phyloP scores from a whole-genome alignment of 2,113 vertebrate genomes.

The Vidua macroura region DNA sequence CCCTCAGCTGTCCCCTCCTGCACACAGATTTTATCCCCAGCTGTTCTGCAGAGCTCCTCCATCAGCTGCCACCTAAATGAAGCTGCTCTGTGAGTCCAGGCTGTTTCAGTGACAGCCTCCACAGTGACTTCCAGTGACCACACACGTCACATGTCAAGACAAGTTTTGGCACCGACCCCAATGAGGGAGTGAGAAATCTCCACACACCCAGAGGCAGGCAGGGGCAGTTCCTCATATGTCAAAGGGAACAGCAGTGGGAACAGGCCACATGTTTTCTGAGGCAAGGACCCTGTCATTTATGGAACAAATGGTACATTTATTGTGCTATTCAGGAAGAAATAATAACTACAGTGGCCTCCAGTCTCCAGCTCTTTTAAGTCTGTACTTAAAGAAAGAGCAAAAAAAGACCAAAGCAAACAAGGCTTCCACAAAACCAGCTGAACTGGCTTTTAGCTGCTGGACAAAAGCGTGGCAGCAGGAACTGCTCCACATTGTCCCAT shows the following conservation, averaged over 20 bases:
- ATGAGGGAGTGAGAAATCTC: background rate
- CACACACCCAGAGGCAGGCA: background rate
- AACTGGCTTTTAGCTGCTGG: conserved; percentile 20
- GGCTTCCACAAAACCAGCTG: background rate
- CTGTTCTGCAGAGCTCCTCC: background rate
- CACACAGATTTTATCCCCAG: background rate
- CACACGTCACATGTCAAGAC: fast-evolving
- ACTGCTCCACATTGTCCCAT: background rate
- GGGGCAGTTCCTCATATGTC: background rate
- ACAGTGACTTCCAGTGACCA: background rate
- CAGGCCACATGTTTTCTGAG: background rate
- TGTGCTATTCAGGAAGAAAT: conserved; percentile 6
- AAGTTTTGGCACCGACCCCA: background rate
- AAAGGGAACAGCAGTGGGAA: background rate
- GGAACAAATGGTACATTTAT: conserved; percentile 16
- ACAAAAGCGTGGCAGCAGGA: background rate
- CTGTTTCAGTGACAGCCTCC: background rate
- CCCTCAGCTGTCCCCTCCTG: background rate
- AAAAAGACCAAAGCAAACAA: conserved; percentile 24
- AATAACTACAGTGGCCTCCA: conserved; percentile 34
- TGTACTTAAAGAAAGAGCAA: background rate
- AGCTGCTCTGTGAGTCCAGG: background rate
- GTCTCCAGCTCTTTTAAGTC: background rate
- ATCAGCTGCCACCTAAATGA: background rate
- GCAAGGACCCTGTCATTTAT: conserved; percentile 12